Evolutionary conservation across 1,140 invertebrate genomes (phyloP).

Genomic region (Meloidogyne chitwoodi): DNA sequence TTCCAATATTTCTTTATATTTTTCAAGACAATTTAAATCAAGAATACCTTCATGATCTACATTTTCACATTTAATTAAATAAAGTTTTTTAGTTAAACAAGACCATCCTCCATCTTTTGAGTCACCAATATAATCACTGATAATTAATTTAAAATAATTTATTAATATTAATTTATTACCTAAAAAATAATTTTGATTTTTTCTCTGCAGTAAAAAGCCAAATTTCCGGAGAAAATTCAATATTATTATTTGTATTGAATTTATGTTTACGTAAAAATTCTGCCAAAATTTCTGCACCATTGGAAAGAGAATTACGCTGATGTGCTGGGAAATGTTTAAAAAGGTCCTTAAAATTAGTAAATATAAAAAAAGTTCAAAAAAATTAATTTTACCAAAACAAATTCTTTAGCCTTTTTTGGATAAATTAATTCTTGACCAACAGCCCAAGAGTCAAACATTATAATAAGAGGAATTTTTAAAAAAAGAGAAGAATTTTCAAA

Average conservation of each 20-base stretch:
- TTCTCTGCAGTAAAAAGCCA: neutral
- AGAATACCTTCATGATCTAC: neutral
- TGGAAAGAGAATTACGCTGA: neutral
- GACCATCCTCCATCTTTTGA: neutral
- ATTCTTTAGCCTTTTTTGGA: neutral
- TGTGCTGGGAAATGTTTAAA: neutral
- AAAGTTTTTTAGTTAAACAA: neutral
- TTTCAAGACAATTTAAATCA: neutral
- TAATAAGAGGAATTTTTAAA: neutral
- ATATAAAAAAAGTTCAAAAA: neutral
- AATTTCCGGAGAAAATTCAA: neutral
- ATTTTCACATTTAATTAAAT: neutral
- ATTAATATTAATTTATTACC: no score
- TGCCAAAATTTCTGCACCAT: neutral
- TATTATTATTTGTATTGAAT: neutral
- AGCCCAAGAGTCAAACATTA: conserved; percentile 11
- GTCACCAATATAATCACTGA: neutral
- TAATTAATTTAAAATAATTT: no score
- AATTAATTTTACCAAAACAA: neutral
- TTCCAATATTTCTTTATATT: neutral
- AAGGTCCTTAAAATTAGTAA: neutral
- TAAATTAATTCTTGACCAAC: neutral
- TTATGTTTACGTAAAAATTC: neutral
- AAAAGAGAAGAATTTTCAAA: neutral
- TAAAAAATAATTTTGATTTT: neutral